phyloP scores from a whole-genome alignment of 2,888 invertebrate species.

The Helicoverpa assulta region DNA sequence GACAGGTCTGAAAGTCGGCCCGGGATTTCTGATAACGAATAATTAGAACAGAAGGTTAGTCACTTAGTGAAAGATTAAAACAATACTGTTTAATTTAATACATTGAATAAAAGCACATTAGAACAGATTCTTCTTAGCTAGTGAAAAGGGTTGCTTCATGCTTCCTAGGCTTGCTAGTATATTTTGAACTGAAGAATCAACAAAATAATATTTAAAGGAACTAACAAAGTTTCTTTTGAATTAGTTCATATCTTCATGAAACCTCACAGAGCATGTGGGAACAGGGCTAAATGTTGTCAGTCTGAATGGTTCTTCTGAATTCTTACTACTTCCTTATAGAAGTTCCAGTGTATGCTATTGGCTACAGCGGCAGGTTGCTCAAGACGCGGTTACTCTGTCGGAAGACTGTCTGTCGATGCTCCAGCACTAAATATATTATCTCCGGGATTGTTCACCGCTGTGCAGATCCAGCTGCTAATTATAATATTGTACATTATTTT shows the following conservation, averaged over 20 bases:
- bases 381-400: slow-evolving; percentile 12
- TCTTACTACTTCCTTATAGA: not conserved
- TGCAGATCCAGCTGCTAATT: not conserved
- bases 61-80: not conserved
- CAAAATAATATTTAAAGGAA: too few relatives aligned
- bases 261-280: too few relatives aligned
- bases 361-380: slow-evolving; percentile 3
- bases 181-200: too few relatives aligned
- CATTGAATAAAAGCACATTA: too few relatives aligned
- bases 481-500: too few relatives aligned
- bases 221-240: too few relatives aligned
- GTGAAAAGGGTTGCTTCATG: too few relatives aligned
- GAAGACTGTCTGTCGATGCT: slow-evolving; percentile 6
- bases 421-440: not conserved
- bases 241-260: too few relatives aligned
- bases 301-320: slow-evolving; percentile 1
- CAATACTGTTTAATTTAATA: too few relatives aligned
- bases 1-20: slow-evolving; percentile 35
- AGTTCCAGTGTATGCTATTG: not conserved
- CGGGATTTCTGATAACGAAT: not conserved
- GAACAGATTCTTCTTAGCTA: too few relatives aligned
- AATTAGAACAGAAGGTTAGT: not conserved
- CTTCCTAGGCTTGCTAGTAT: too few relatives aligned
- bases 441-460: not conserved
- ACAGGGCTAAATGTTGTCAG: too few relatives aligned